Evolutionary conservation across 2,888 invertebrate species (phyloP).

Genomic region (Ophion ellenae): DNA sequence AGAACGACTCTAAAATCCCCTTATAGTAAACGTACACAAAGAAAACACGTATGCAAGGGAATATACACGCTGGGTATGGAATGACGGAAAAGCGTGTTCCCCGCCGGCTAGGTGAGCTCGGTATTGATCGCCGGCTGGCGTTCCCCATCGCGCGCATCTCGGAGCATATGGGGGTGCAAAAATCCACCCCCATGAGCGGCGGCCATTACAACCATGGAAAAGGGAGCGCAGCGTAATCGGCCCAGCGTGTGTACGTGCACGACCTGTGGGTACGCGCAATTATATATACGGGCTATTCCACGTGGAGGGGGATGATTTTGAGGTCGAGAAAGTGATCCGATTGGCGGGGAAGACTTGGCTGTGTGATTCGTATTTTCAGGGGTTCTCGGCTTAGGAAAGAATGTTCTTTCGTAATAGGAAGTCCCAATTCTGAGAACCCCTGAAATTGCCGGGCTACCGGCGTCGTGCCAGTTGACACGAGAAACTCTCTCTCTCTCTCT

Average conservation of each 20-base stretch:
- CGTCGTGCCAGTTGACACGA: conserved; percentile 15
- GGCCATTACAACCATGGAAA: conserved; percentile 66
- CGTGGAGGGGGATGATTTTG: conserved; percentile 4
- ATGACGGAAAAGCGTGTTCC: conserved; percentile 60
- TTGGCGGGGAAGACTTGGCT: too few species aligned
- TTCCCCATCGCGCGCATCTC: conserved; percentile 73
- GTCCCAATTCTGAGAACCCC: neutral
- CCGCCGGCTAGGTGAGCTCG: conserved; percentile 44
- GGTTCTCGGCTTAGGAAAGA: too few species aligned
- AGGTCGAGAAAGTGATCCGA: too few species aligned
- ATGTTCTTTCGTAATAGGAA: neutral
- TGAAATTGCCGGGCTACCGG: neutral
- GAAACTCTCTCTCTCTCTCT: neutral
- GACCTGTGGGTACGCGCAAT: neutral
- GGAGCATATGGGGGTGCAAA: conserved; percentile 74
- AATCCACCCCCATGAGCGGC: conserved; percentile 69
- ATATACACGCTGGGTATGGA: neutral
- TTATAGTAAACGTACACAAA: neutral
- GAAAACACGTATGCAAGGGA: neutral
- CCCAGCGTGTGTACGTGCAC: neutral
- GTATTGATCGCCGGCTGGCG: conserved; percentile 76
- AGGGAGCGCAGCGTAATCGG: conserved; percentile 40
- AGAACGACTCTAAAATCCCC: neutral
- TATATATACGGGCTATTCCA: conserved; percentile 2
- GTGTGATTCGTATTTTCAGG: too few species aligned